phyloP scores from a whole-genome alignment of 2,113 vertebrate species.

The Myanophis thanlyinensis region DNA sequence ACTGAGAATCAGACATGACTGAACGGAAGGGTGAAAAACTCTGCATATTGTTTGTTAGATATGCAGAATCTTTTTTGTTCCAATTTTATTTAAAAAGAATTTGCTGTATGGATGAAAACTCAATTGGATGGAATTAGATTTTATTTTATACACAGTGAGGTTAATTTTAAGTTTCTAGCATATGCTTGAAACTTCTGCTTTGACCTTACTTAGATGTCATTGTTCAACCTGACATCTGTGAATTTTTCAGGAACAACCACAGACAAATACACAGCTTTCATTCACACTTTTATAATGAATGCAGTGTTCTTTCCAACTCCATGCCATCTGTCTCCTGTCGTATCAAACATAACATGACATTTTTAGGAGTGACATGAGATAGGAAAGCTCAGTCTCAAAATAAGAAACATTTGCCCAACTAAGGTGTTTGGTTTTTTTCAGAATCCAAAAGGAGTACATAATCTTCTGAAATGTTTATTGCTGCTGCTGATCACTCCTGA shows the following conservation, averaged over 20 bases:
- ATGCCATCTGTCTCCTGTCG: not conserved
- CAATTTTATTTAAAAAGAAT: not conserved
- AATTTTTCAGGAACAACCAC: not conserved
- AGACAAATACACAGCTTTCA: not conserved
- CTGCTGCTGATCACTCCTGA: not conserved
- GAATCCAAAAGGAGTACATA: not conserved
- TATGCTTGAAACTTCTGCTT: not conserved
- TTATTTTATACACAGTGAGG: not conserved
- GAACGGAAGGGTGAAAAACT: not conserved
- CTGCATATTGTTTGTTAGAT: constrained; percentile 26
- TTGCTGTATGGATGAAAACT: not conserved
- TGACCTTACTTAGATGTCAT: not conserved
- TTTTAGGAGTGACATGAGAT: not conserved
- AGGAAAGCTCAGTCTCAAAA: not conserved
- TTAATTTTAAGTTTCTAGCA: not conserved
- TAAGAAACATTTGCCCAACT: not conserved
- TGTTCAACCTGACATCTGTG: not conserved
- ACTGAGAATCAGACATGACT: not conserved
- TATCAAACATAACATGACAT: not conserved
- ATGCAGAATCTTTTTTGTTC: not conserved
- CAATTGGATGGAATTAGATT: not conserved
- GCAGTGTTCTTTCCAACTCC: not conserved
- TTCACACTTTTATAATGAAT: not conserved
- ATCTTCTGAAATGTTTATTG: not conserved
- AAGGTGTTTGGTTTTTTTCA: not conserved